These are phyloP conservation scores for Oceanites oceanicus DNA, from an alignment of 2,113 vertebrate species.

Conservation along the genomic window DNA sequence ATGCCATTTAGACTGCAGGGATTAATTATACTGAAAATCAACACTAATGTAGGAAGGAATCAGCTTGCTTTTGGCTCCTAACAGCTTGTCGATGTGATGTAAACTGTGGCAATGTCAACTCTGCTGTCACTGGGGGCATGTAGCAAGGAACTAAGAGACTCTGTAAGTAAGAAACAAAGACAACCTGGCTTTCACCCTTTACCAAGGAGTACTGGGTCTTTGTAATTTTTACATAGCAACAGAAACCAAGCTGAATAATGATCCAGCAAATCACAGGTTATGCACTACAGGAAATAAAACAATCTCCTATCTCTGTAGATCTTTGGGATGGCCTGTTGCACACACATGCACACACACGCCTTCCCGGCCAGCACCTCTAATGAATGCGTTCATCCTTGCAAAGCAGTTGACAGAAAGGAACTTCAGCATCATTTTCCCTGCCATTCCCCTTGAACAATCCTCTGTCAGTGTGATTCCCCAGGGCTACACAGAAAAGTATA, in stretches of 20 bases:
- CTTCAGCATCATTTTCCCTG: neutral
- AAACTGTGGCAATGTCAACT: neutral
- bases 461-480: neutral
- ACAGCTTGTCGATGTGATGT: neutral
- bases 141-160: neutral
- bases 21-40: conserved; percentile 14
- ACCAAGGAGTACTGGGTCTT: neutral
- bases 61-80: neutral
- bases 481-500: neutral
- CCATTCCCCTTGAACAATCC: neutral
- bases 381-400: neutral
- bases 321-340: neutral
- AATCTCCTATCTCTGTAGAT: neutral
- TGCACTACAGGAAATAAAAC: neutral
- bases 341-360: fast-evolving
- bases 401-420: neutral
- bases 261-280: neutral
- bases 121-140: neutral
- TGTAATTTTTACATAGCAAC: neutral
- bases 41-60: neutral
- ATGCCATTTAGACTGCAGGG: neutral
- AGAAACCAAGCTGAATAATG: neutral
- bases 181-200: neutral
- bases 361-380: neutral
- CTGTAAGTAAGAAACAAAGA: neutral